Percentiles rank a stretch among this genome's conserved stretches.
These are phyloP conservation scores for Ennomos erosarius DNA, from an alignment of 2,888 invertebrate genomes.

Conservation along the genomic window DNA sequence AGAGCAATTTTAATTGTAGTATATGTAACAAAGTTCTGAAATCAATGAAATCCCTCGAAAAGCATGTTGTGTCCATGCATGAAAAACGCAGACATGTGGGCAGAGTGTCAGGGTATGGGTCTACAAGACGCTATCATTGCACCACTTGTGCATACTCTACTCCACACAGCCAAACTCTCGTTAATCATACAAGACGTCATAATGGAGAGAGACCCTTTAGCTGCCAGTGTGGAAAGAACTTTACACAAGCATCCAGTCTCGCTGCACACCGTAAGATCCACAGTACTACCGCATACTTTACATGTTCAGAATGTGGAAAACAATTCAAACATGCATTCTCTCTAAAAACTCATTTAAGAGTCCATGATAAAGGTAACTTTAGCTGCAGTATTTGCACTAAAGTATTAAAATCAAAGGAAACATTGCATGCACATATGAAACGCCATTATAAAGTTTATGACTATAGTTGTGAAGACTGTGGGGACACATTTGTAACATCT, in stretches of 20 bases:
- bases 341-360: conserved; percentile 70
- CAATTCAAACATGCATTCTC: conserved; percentile 79
- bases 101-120: conserved; percentile 70
- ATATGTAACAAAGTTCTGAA: conserved; percentile 67
- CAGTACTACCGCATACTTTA: conserved; percentile 66
- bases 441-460: conserved; percentile 77
- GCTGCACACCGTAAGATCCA: conserved; percentile 75
- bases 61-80: conserved; percentile 71
- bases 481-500: conserved; percentile 75
- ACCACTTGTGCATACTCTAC: conserved; percentile 73
- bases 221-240: conserved; percentile 77
- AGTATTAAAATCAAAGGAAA: conserved; percentile 68
- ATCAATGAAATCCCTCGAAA: conserved; percentile 60
- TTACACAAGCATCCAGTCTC: conserved; percentile 75
- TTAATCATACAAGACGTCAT: conserved; percentile 76
- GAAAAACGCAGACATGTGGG: conserved; percentile 67
- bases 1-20: conserved; percentile 47
- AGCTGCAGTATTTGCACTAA: conserved; percentile 73
- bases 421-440: conserved; percentile 70
- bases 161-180: conserved; percentile 76
- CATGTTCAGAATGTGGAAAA: conserved; percentile 75
- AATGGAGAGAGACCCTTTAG: conserved; percentile 74
- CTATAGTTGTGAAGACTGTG: conserved; percentile 79
- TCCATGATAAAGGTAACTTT: conserved; percentile 69
- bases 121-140: conserved; percentile 69